Evolutionary conservation across 2,888 invertebrate genomes (phyloP).

Genomic region (Frankliniella intonsa): DNA sequence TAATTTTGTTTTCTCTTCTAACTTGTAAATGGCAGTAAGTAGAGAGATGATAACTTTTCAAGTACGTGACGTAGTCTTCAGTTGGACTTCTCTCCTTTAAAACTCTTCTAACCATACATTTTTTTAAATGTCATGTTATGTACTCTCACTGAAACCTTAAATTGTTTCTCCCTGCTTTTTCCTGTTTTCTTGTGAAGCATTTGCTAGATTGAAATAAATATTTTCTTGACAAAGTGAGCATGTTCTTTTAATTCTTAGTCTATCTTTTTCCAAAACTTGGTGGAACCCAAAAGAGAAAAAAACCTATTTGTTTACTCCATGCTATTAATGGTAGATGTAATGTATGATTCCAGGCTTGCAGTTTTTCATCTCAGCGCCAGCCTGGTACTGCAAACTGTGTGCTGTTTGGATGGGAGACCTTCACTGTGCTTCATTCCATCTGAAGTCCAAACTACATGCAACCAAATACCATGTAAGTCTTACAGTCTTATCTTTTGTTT

Average conservation of each 20-base stretch:
- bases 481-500: constrained; percentile 15
- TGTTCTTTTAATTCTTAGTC: neutral
- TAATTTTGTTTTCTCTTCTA: neutral
- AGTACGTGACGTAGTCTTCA: no score
- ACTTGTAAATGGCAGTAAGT: no score
- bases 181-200: neutral
- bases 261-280: neutral
- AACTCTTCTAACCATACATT: no score
- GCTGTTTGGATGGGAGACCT: constrained; percentile 83
- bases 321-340: neutral
- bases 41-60: neutral
- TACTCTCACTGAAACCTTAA: no score
- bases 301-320: constrained; percentile 29
- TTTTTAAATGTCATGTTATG: no score
- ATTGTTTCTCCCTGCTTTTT: no score
- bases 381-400: constrained; percentile 87
- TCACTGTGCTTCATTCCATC: constrained; percentile 80
- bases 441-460: constrained; percentile 73
- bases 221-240: neutral
- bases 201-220: neutral
- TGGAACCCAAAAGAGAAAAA: neutral
- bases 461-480: constrained; percentile 72
- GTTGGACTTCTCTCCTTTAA: no score
- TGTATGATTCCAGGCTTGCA: constrained; percentile 63
- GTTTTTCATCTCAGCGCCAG: constrained; percentile 79